These are phyloP conservation scores for Drosophila rufa DNA, from an alignment of 1,140 invertebrate species.

Conservation along the genomic window DNA sequence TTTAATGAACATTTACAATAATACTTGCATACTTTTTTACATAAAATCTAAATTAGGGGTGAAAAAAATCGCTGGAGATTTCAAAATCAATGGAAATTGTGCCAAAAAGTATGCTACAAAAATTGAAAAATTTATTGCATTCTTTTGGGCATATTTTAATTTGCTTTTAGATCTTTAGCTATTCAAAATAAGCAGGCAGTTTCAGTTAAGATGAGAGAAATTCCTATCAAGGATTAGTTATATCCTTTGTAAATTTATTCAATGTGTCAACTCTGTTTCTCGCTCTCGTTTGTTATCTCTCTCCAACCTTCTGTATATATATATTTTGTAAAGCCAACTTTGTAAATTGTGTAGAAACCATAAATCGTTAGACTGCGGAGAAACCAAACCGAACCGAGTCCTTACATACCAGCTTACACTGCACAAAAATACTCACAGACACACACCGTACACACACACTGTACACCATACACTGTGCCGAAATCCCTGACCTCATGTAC, in stretches of 20 bases:
- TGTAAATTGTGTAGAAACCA: constrained; percentile 37
- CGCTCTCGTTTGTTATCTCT: not conserved
- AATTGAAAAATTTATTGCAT: not conserved
- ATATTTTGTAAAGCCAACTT: constrained; percentile 37
- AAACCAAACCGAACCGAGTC: constrained; percentile 17
- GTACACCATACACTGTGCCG: not conserved
- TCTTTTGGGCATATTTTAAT: not conserved
- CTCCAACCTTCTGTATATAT: constrained; percentile 19
- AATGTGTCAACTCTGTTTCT: constrained; percentile 22
- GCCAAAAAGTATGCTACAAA: not conserved
- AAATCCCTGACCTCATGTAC: constrained; percentile 14
- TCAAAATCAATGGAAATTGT: not conserved
- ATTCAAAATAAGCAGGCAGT: not conserved
- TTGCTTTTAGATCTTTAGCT: not conserved
- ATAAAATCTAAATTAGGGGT: not conserved
- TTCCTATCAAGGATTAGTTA: not conserved
- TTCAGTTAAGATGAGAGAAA: constrained; percentile 11
- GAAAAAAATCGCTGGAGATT: not conserved
- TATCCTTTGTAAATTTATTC: constrained; percentile 28
- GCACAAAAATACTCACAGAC: constrained; percentile 27
- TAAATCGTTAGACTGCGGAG: constrained; percentile 4
- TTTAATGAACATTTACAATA: no score
- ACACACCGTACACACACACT: not conserved
- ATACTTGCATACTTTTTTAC: not conserved
- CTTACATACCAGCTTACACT: constrained; percentile 27